Conservation (phyloP, 2,797 vertebrate species). For the Erithacus rubecula region DNA sequence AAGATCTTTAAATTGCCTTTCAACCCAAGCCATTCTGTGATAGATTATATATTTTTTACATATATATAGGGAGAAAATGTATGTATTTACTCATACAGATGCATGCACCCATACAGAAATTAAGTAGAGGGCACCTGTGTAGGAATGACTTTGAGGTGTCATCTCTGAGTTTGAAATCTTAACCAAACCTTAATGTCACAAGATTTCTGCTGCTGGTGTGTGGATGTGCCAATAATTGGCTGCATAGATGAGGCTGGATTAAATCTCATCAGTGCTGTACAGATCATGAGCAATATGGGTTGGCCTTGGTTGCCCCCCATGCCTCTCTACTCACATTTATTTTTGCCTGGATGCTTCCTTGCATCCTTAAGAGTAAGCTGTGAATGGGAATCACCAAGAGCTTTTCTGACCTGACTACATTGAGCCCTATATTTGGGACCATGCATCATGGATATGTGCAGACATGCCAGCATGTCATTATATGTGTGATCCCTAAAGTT, state of each 20-base stretch:
- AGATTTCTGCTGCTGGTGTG: background rate
- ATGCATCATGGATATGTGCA: background rate
- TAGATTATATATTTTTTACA: background rate
- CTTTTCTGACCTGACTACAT: background rate
- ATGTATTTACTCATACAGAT: accelerated
- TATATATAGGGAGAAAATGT: background rate
- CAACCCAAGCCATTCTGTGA: background rate
- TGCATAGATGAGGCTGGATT: background rate
- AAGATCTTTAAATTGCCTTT: background rate
- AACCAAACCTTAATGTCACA: background rate
- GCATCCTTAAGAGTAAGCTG: background rate
- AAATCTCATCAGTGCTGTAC: background rate
- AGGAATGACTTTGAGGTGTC: background rate
- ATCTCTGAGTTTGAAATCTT: background rate
- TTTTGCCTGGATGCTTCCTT: background rate
- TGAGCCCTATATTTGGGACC: background rate
- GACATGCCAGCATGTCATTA: background rate
- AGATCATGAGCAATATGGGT: background rate
- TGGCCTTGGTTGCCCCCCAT: background rate
- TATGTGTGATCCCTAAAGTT: background rate
- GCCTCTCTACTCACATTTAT: accelerated
- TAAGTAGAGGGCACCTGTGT: accelerated
- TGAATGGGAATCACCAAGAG: background rate
- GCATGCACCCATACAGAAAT: background rate
- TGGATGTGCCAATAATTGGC: background rate